Conservation (phyloP, 2,797 vertebrate genomes). For the Artibeus lituratus region DNA sequence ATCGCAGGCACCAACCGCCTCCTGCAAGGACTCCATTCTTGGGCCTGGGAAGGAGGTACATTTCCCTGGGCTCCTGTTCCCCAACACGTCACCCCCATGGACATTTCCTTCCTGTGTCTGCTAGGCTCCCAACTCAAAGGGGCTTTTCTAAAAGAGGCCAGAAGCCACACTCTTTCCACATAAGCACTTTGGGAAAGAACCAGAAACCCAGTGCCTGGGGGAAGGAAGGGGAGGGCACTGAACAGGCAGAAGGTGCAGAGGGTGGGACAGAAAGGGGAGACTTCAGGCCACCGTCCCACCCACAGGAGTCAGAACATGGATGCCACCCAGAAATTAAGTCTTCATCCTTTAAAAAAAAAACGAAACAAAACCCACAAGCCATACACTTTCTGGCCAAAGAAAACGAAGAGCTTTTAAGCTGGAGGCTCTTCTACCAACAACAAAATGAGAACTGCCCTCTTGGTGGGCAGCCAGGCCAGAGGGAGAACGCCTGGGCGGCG, state of each 20-base stretch:
- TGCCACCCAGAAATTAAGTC: neutral
- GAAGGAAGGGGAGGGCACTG: neutral
- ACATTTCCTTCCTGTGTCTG: neutral
- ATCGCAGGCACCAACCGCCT: neutral
- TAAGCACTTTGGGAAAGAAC: constrained; percentile 54
- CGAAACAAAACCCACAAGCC: constrained; percentile 47
- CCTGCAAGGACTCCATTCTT: neutral
- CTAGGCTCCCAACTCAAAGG: neutral
- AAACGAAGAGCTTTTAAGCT: constrained; percentile 56
- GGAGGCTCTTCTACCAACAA: constrained; percentile 19
- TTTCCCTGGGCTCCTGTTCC: neutral
- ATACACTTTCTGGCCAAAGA: constrained; percentile 57
- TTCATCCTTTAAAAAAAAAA: constrained; percentile 35
- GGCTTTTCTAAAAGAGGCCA: neutral
- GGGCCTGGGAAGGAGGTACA: neutral
- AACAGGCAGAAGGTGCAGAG: constrained; percentile 32
- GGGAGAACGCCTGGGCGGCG: neutral
- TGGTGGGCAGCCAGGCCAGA: constrained; percentile 49
- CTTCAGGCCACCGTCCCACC: neutral
- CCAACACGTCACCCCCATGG: neutral
- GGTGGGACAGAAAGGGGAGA: neutral
- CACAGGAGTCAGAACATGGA: neutral
- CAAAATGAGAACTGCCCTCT: constrained; percentile 36
- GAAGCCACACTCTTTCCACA: neutral
- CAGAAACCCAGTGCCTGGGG: neutral